Percentiles rank a stretch among this genome's conserved stretches.
Evolutionary conservation across 1,140 invertebrate genomes (phyloP).

Genomic region (Goniozus legneri): DNA sequence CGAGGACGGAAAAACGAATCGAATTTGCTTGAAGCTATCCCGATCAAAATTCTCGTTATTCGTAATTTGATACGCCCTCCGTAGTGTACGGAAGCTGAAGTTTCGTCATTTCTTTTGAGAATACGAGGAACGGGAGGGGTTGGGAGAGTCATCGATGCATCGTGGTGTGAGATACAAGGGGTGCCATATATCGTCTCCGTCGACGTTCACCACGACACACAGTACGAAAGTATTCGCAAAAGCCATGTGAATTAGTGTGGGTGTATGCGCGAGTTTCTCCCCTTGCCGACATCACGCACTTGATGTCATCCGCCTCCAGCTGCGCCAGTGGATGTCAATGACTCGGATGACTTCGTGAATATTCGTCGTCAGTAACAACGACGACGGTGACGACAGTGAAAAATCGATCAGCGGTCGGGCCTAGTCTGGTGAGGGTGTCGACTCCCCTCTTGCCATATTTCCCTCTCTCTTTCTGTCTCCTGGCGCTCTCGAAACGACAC

Average conservation of each 20-base stretch:
- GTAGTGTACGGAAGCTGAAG: too few relatives aligned
- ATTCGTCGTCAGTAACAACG: constrained; percentile 34
- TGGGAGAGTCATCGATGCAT: constrained; percentile 28
- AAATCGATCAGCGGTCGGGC: constrained; percentile 39
- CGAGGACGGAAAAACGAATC: too few relatives aligned
- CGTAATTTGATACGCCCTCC: too few relatives aligned
- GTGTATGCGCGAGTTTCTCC: constrained; percentile 24
- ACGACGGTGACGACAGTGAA: constrained; percentile 22
- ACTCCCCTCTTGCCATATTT: too few relatives aligned
- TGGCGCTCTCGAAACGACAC: too few relatives aligned
- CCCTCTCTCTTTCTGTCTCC: too few relatives aligned
- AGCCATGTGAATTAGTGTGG: background rate
- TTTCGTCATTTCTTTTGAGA: too few relatives aligned
- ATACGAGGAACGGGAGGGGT: constrained; percentile 11
- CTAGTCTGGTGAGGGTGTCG: too few relatives aligned
- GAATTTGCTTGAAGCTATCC: too few relatives aligned
- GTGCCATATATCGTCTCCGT: constrained; percentile 4
- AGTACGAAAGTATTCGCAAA: background rate
- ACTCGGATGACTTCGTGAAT: constrained; percentile 46
- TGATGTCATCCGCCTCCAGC: constrained; percentile 35
- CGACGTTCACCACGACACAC: background rate
- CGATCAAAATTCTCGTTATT: too few relatives aligned
- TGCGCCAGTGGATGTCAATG: constrained; percentile 46
- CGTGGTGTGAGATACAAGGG: background rate
- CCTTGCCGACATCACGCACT: constrained; percentile 35